Base-by-base conservation (phyloP, 2,888 invertebrate genomes). In the Ernsta delagoae region DNA sequence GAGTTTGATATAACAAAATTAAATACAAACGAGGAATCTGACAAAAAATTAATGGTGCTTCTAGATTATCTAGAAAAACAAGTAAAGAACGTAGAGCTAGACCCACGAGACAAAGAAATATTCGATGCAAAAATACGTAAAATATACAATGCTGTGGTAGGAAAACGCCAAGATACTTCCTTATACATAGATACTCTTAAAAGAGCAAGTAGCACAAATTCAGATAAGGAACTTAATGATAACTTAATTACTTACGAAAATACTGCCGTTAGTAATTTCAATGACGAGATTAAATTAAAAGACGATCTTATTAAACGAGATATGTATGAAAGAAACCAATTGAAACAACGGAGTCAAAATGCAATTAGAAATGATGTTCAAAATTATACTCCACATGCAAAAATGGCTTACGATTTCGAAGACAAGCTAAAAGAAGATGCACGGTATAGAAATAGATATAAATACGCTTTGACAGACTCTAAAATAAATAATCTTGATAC, bases 41-140 rank as follows among this genome's bases (percentile, higher is more conserved):
- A 89, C 41, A 80, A 77, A 53, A 86, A 83, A 70, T 70, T 90
- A 2, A 78, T 90, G 72, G 71, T 70, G 54, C 75, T 91, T 64
- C 75, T 90, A 43, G 82, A 89, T 66, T 84, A 78, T 70, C 75
- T 91, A 70, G 89, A 90, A 73, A 75, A 76, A 76, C 85, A 89
- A 83, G 84, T 87, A 0, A 84, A 83, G 62, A 79, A 86, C 70
- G 75, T 85, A 41, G 79, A 88, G 65, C 71, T 89, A 12, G 77
- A 79, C 68, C 79, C 77, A 3, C 78, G 71, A 5, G 83, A 85
- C 70, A 90, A 85, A 76, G 78, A 86, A 74, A 73, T 87, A 62
- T 80, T 90, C 65, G 85, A 90, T 76, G 82, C 78, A 1, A 90
- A 87, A 79, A 81, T 90, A 16, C 79, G 84, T 66, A 86, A 86